A percentile compares a stretch with the other conserved stretches of the same genome.
These are phyloP conservation scores for Nephrotoma flavescens DNA, from an alignment of 2,888 invertebrate species.

Conservation along the genomic window DNA sequence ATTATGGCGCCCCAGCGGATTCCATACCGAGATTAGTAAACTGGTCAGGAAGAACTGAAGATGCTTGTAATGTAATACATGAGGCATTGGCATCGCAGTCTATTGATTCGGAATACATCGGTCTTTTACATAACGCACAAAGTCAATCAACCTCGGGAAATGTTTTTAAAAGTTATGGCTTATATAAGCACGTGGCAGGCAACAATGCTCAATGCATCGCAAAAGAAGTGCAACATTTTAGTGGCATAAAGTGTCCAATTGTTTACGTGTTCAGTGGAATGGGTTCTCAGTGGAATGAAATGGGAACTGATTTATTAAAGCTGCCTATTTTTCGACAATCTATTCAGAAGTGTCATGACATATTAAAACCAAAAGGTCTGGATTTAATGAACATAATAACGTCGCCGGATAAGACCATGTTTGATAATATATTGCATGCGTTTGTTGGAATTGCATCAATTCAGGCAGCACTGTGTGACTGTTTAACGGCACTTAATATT, in stretches of 20 bases:
- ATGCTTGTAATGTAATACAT: conserved; percentile 50
- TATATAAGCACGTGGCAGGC: conserved; percentile 27
- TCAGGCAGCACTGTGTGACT: conserved; percentile 47
- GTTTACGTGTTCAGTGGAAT: conserved; percentile 88
- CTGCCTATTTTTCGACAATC: conserved; percentile 55
- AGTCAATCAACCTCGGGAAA: conserved; percentile 44
- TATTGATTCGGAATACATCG: conserved; percentile 42
- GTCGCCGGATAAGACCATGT: conserved; percentile 41
- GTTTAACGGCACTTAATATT: conserved; percentile 43
- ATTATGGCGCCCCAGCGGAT: conserved; percentile 45
- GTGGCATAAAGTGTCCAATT: conserved; percentile 50
- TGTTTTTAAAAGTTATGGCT: conserved; percentile 59
- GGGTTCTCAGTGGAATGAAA: conserved; percentile 78
- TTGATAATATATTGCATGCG: conserved; percentile 49
- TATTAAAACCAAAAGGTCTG: conserved; percentile 43
- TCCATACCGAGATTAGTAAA: conserved; percentile 56
- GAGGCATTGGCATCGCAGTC: conserved; percentile 44
- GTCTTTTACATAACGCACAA: conserved; percentile 44
- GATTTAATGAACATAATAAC: conserved; percentile 50
- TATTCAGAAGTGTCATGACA: conserved; percentile 42
- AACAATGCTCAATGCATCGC: conserved; percentile 26
- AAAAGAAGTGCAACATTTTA: conserved; percentile 44
- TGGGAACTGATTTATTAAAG: conserved; percentile 62
- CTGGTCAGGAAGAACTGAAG: conserved; percentile 66
- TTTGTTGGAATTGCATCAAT: conserved; percentile 61